Percentiles rank a stretch among this genome's conserved stretches.
These are phyloP conservation scores for Drosophila leontia DNA, from an alignment of 1,140 invertebrate species.

Conservation along the genomic window DNA sequence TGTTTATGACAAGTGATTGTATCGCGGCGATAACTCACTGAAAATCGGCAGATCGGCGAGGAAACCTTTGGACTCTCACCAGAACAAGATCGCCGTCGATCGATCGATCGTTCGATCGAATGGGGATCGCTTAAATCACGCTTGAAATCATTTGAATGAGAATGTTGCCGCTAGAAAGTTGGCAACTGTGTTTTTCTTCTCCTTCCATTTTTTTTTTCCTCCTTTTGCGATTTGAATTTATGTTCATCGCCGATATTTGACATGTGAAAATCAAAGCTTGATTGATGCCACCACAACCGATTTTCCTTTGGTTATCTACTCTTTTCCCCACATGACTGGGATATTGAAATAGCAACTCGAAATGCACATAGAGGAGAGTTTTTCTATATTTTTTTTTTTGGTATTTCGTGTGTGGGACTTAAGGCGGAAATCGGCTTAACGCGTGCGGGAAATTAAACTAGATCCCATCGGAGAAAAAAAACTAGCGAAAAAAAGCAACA, in stretches of 20 bases:
- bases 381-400: background rate
- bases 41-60: slow-evolving; percentile 10
- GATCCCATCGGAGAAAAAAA: slow-evolving; percentile 18
- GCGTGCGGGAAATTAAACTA: slow-evolving; percentile 53
- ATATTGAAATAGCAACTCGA: slow-evolving; percentile 35
- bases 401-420: slow-evolving; percentile 38
- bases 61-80: slow-evolving; percentile 47
- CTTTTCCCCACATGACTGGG: background rate
- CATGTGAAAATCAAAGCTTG: slow-evolving; percentile 80
- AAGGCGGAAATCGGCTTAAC: slow-evolving; percentile 51
- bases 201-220: background rate
- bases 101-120: slow-evolving; percentile 18
- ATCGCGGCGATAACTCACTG: slow-evolving; percentile 74
- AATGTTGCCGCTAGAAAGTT: slow-evolving; percentile 75
- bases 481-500: slow-evolving; percentile 11
- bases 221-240: slow-evolving; percentile 70
- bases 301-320: slow-evolving; percentile 21
- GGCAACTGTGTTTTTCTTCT: slow-evolving; percentile 37
- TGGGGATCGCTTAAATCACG: slow-evolving; percentile 51
- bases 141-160: slow-evolving; percentile 57
- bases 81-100: slow-evolving; percentile 42
- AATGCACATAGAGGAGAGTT: slow-evolving; percentile 17
- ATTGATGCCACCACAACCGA: slow-evolving; percentile 64
- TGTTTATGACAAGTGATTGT: slow-evolving; percentile 81
- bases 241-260: slow-evolving; percentile 61